phyloP scores from a whole-genome alignment of 2,797 vertebrate species.

The Gambelia wislizenii region DNA sequence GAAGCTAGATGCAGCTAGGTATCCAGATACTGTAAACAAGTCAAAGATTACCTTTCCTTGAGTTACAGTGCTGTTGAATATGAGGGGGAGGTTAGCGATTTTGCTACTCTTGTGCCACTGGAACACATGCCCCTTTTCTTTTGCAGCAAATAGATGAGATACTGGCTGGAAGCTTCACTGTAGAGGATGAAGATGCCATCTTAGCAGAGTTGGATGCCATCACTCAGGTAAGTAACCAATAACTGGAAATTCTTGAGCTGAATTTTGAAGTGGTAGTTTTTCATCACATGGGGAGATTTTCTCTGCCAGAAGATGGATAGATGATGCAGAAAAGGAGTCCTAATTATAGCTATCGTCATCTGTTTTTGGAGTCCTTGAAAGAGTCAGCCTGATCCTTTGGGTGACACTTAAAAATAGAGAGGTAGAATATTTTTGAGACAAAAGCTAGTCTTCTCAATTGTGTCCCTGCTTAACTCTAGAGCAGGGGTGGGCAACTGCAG shows the following conservation, averaged over 20 bases:
- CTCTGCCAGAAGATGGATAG: accelerated
- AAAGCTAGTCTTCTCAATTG: too few relatives aligned
- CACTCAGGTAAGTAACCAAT: constrained; percentile 83
- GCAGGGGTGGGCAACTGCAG: too few relatives aligned
- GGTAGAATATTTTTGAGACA: neutral
- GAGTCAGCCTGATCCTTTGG: too few relatives aligned
- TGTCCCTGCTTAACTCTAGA: too few relatives aligned
- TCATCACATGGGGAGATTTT: neutral
- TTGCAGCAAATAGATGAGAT: constrained; percentile 94
- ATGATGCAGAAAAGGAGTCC: neutral
- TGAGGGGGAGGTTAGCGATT: neutral
- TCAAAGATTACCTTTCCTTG: neutral
- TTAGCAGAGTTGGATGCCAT: constrained; percentile 91
- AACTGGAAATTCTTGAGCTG: neutral
- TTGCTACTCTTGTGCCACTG: neutral
- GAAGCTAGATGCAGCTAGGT: neutral
- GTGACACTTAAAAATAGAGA: accelerated
- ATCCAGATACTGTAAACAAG: too few relatives aligned
- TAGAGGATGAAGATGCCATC: constrained; percentile 92
- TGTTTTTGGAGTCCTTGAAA: neutral
- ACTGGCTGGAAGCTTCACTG: constrained; percentile 87
- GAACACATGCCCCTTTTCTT: neutral
- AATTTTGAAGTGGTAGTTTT: neutral
- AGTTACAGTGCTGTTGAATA: neutral
- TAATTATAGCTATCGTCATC: neutral